Evolutionary conservation across 1,140 invertebrate species (phyloP).

Genomic region (Amphibalanus amphitrite): DNA sequence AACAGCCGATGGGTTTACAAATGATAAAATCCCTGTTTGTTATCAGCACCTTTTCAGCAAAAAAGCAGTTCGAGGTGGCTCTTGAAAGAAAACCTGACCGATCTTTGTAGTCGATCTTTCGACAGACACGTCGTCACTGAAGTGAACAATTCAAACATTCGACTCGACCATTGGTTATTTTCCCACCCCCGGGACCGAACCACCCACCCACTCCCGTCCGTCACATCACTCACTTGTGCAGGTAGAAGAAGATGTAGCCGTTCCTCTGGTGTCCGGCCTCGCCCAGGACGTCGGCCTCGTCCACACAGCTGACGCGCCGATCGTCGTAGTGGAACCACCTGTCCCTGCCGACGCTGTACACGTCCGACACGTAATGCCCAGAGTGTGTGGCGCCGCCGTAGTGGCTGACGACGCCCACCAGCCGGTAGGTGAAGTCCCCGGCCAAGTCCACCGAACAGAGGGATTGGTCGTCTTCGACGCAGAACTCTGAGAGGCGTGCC

Average conservation of each 20-base stretch:
- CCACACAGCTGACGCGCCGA: conserved; percentile 11
- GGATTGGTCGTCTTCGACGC: neutral
- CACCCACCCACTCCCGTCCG: too few species aligned
- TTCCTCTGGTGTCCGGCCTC: conserved; percentile 17
- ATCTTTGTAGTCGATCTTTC: too few species aligned
- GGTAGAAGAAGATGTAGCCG: conserved; percentile 19
- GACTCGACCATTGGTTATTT: too few species aligned
- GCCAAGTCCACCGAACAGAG: neutral
- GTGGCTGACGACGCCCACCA: conserved; percentile 15
- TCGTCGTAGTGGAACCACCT: conserved; percentile 19
- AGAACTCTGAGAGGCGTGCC: conserved; percentile 4
- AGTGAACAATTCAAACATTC: too few species aligned
- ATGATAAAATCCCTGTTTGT: too few species aligned
- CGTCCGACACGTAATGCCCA: conserved; percentile 19
- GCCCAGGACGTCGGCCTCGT: conserved; percentile 12
- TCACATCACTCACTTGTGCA: conserved; percentile 18
- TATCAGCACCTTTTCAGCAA: too few species aligned
- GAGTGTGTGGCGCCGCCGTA: conserved; percentile 14
- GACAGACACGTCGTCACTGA: too few species aligned
- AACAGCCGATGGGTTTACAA: too few species aligned
- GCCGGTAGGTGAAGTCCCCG: conserved; percentile 10
- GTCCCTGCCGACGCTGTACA: conserved; percentile 14
- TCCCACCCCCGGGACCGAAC: too few species aligned
- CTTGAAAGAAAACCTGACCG: too few species aligned
- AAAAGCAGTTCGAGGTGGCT: too few species aligned